These are phyloP conservation scores for Hoplostethus atlanticus DNA, from an alignment of 2,797 vertebrate genomes.

Conservation along the genomic window DNA sequence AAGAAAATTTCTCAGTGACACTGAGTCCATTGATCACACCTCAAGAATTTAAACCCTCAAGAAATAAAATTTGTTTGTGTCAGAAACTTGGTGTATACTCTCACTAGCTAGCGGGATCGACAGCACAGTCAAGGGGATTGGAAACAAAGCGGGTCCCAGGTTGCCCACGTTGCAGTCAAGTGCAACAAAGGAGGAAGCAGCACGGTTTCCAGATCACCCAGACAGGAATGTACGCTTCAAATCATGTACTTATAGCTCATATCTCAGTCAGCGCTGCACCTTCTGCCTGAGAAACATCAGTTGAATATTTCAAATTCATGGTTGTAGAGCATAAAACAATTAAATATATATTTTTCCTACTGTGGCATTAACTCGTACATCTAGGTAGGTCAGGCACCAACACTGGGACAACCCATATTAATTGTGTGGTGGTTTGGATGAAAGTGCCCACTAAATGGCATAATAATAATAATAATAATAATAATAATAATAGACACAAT, in stretches of 20 bases:
- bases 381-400: no score
- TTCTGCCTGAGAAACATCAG: neutral
- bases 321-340: neutral
- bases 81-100: neutral
- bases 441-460: no score
- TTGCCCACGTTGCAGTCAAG: conserved; percentile 46
- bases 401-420: no score
- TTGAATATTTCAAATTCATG: neutral
- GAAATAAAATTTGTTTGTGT: neutral
- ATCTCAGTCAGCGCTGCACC: neutral
- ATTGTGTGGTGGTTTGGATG: no score
- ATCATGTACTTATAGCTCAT: neutral
- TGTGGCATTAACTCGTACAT: neutral
- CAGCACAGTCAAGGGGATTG: conserved; percentile 42
- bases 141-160: conserved; percentile 38
- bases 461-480: no score
- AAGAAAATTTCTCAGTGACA: conserved; percentile 3
- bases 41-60: conserved; percentile 4
- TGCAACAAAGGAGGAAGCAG: conserved; percentile 57
- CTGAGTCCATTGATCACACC: neutral
- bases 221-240: neutral
- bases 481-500: no score
- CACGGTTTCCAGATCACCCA: conserved; percentile 2
- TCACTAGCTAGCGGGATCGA: conserved; percentile 26
- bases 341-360: neutral